Conservation (phyloP, 1,140 invertebrate species). For the Aphaenogaster ashmeadi region DNA sequence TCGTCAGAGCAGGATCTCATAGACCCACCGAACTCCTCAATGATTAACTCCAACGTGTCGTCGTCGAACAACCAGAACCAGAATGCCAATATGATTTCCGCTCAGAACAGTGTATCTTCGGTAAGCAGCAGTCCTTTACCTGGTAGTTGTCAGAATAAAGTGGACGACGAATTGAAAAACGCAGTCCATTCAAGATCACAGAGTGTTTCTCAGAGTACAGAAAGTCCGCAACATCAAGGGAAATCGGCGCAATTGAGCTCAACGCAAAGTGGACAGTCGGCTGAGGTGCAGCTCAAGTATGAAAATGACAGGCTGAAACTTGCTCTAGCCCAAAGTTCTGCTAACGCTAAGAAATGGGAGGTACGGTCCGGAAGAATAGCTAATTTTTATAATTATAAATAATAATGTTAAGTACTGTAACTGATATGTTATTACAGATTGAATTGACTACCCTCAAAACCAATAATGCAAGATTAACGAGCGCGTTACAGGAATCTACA, state of each 20-base stretch:
- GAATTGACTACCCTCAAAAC: conserved; percentile 98
- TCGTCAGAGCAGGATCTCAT: conserved; percentile 86
- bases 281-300: conserved; percentile 97
- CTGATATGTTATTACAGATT: conserved; percentile 85
- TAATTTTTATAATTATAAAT: not conserved
- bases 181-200: conserved; percentile 85
- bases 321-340: conserved; percentile 97
- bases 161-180: conserved; percentile 85
- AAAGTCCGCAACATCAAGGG: conserved; percentile 86
- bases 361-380: conserved; percentile 68
- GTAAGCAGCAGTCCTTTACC: conserved; percentile 86
- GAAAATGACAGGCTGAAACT: conserved; percentile 98
- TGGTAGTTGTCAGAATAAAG: conserved; percentile 82
- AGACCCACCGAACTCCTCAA: conserved; percentile 87
- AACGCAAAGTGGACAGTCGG: conserved; percentile 81
- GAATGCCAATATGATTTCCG: conserved; percentile 85
- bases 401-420: not conserved
- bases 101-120: conserved; percentile 86
- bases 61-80: conserved; percentile 85
- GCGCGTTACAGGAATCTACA: conserved; percentile 98
- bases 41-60: conserved; percentile 86
- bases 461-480: conserved; percentile 97
- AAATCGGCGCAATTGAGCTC: conserved; percentile 79
- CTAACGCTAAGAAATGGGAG: conserved; percentile 99
- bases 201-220: conserved; percentile 85